These are phyloP conservation scores for Cheilosia grossa DNA, from an alignment of 2,888 invertebrate genomes.

Conservation along the genomic window DNA sequence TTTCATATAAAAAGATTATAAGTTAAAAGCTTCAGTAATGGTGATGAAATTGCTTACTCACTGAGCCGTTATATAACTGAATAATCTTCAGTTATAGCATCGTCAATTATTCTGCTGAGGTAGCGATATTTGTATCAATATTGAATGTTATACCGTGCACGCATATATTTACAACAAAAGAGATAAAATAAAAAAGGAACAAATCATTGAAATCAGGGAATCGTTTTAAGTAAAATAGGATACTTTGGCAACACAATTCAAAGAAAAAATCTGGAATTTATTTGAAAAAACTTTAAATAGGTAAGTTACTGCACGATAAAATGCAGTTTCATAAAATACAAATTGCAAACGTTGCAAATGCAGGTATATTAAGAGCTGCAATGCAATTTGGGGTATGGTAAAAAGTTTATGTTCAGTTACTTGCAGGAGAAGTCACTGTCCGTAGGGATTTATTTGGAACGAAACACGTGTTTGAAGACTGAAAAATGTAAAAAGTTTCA, in stretches of 20 bases:
- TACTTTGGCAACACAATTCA: slow-evolving; percentile 30
- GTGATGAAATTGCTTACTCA: slow-evolving; percentile 61
- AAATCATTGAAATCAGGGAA: slow-evolving; percentile 50
- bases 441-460: slow-evolving; percentile 19
- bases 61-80: slow-evolving; percentile 48
- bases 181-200: slow-evolving; percentile 12
- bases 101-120: slow-evolving; percentile 7
- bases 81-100: slow-evolving; percentile 13
- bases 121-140: slow-evolving; percentile 37
- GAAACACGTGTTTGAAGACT: slow-evolving; percentile 25
- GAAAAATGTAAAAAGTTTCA: slow-evolving; percentile 10
- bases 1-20: slow-evolving; percentile 35
- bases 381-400: slow-evolving; percentile 22
- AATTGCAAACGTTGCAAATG: slow-evolving; percentile 33
- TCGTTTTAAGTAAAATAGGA: slow-evolving; percentile 32
- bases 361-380: slow-evolving; percentile 21
- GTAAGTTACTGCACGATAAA: not conserved
- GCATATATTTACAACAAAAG: slow-evolving; percentile 3
- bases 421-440: slow-evolving; percentile 16
- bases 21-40: slow-evolving; percentile 57
- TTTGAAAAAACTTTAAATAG: slow-evolving; percentile 16
- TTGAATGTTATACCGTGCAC: not conserved
- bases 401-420: slow-evolving; percentile 12
- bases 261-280: not conserved
- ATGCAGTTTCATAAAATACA: slow-evolving; percentile 15